Conservation (phyloP, 1,140 invertebrate genomes). For the Eupeodes corollae region DNA sequence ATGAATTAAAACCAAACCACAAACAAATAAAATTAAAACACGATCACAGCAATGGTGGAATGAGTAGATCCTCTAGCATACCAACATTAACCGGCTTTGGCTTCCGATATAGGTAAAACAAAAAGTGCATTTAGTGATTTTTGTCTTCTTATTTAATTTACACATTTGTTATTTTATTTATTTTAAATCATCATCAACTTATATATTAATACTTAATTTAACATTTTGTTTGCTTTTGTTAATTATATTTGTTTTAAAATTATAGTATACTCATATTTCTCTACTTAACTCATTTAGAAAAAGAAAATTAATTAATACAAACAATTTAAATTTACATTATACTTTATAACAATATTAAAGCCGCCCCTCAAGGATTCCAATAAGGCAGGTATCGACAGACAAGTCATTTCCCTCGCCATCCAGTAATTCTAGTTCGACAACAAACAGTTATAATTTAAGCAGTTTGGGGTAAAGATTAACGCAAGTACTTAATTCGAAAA, state of each 20-base stretch:
- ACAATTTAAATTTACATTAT: too few species aligned
- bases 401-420: constrained; percentile 31
- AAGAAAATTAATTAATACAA: too few species aligned
- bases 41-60: constrained; percentile 47
- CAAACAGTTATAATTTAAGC: constrained; percentile 17
- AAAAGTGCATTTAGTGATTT: not conserved
- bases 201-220: too few species aligned
- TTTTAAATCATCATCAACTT: not conserved
- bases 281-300: too few species aligned
- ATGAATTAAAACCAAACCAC: not conserved
- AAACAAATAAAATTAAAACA: constrained; percentile 20
- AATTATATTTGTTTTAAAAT: too few species aligned
- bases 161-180: too few species aligned
- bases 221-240: too few species aligned
- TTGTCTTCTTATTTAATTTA: not conserved
- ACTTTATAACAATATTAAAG: constrained; percentile 4
- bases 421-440: constrained; percentile 22
- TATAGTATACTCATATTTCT: too few species aligned
- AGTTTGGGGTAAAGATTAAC: constrained; percentile 28
- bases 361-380: constrained; percentile 34
- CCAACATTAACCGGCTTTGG: constrained; percentile 62
- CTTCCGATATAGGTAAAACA: constrained; percentile 57
- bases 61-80: constrained; percentile 79
- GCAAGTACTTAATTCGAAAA: constrained; percentile 6
- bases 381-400: constrained; percentile 19